Evolutionary conservation across 2,888 invertebrate species (phyloP), one percentile per base, ranked within the genome.

Genomic region (Orchesella flavescens): DNA sequence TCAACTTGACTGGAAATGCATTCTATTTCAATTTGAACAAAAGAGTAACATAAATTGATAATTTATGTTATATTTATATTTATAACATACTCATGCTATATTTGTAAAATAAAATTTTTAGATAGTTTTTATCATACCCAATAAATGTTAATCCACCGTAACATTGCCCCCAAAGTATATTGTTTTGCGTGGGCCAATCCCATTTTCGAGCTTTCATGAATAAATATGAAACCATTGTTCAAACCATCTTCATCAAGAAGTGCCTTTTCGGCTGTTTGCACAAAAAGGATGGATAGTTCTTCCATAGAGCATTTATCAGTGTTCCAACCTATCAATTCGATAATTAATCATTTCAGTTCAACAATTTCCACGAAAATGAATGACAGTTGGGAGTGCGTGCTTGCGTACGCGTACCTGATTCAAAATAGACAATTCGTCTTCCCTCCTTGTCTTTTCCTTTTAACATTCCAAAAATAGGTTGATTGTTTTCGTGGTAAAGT

Each of bases 161-260:
- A 23, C 80, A 80, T 66, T 17, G 46, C 44, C 7, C 44, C 13
- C 9, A 80, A 19, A 0, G 73, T 80, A 19, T 74, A 74, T 49
- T 80, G 65, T 43, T 66, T 55, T 0, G 59, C 74, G 15, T 80
- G 73, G 13, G 73, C 74, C 44, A 73, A 44, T 46, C 68, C 66
- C 66, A 80, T 74, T 57, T 68, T 68, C 0, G 46, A 21, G 24
- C 74, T 74, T 12, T 80, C 73, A 44, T 80, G 80, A 19, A 80
- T 46, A 46, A 46, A 80, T 5, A 80, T 24, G n/a, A 73, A 3
- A 9, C 80, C 80, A 55, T 73, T 80, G 43, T 72, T 68, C 15
- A 63, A 15, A 15, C 44, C n/a, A 24, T 73, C 73, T 23, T 80
- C 80, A 10, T 65, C 24, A 12, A 13, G 13, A 2, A 73, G 23